Percentiles rank a stretch among this genome's conserved stretches.
Conservation (phyloP, 2,113 vertebrate genomes). For the Pholis gunnellus region DNA sequence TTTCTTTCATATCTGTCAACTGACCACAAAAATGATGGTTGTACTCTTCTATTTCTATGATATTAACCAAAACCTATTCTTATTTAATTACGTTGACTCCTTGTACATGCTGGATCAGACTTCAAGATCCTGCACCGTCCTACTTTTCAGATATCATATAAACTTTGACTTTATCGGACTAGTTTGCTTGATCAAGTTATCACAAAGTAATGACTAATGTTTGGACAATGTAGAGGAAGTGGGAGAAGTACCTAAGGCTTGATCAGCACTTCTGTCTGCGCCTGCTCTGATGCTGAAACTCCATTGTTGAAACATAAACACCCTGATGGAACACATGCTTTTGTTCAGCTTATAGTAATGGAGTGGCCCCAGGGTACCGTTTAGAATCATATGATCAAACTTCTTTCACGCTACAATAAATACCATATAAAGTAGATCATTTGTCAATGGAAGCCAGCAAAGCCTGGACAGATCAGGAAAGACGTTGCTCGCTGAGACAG, state of each 20-base stretch:
- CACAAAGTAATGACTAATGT: not conserved
- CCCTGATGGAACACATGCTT: not conserved
- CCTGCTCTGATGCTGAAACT: not conserved
- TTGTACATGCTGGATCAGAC: too few species aligned
- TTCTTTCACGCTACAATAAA: not conserved
- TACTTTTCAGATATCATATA: not conserved
- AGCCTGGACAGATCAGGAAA: not conserved
- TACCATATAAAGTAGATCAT: not conserved
- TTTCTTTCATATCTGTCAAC: too few species aligned
- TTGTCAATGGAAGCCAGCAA: not conserved
- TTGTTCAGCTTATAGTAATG: not conserved
- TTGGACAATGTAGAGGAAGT: too few species aligned
- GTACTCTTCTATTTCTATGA: too few species aligned
- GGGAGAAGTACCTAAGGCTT: not conserved
- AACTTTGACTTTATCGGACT: not conserved
- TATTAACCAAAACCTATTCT: too few species aligned
- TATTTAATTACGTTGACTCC: too few species aligned
- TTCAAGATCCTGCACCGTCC: too few species aligned
- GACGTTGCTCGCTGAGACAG: not conserved
- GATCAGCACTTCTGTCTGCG: not conserved
- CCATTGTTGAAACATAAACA: not conserved
- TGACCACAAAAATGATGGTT: too few species aligned
- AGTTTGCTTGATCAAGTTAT: not conserved
- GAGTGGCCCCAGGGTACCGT: not conserved
- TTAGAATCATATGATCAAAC: not conserved